Evolutionary conservation across 2,888 invertebrate genomes (phyloP).

Genomic region (Thecocarcelia acutangulata): DNA sequence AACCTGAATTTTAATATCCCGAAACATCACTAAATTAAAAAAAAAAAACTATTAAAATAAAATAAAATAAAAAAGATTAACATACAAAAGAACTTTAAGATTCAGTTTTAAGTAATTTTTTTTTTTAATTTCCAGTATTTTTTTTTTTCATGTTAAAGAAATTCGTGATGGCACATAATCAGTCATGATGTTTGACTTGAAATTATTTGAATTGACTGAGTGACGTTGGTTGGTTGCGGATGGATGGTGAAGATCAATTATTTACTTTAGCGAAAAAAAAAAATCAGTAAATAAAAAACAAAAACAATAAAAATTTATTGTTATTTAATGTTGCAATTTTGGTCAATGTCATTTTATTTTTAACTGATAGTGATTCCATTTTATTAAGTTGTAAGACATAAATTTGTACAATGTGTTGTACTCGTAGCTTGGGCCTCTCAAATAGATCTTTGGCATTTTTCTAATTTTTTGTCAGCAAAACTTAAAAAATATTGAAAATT

Average conservation of each 20-base stretch:
- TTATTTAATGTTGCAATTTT: constrained; percentile 47
- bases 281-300: constrained; percentile 9
- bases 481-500: no score
- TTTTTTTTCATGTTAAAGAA: constrained; percentile 38
- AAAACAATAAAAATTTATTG: constrained; percentile 35
- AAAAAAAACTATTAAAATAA: no score
- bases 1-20: no score
- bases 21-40: no score
- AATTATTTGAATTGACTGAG: constrained; percentile 5
- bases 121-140: background rate
- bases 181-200: constrained; percentile 52
- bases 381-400: constrained; percentile 34
- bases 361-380: background rate
- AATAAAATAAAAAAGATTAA: no score
- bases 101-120: constrained; percentile 23
- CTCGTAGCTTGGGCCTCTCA: no score
- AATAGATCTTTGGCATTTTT: constrained; percentile 19
- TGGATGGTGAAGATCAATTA: constrained; percentile 51
- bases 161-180: constrained; percentile 66
- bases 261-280: constrained; percentile 19
- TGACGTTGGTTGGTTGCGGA: no score
- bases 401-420: constrained; percentile 16
- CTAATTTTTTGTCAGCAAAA: no score
- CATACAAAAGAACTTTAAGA: constrained; percentile 53
- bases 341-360: constrained; percentile 62